Base-by-base conservation (phyloP, 2,888 invertebrate genomes). In the Iphiclides podalirius region DNA sequence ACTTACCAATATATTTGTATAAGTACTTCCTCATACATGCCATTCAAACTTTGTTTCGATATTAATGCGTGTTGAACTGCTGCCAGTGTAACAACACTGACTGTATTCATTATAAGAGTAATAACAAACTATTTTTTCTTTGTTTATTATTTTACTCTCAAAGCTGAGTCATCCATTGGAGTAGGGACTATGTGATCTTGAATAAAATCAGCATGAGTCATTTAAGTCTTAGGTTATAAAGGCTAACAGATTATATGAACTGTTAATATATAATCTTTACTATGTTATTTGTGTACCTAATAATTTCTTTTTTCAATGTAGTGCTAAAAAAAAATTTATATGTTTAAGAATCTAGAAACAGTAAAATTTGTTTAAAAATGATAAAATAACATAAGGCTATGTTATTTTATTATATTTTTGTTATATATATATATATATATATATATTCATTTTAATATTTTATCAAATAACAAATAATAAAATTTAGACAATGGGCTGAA, bases 111-210 rank as follows among this genome's bases (percentile, higher is more conserved):
- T 38, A 42, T 23, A 38, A 39, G 15, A 31, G n/a, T 34, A 34
- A 34, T 38, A 43, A 34, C 23, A 42, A 37, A 38, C 28, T 3
- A 15, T 43, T 49, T 37, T 42, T 43, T 36, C 58, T 59, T 62
- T 63, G 61, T 63, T 67, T 66, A 58, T 61, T 57, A 53, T 57
- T 54, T 57, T 39, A 42, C 44, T 37, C 15, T 37, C 15, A 43
- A 47, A 26, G 36, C 49, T 67, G 63, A 67, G 50, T 69, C 67
- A 67, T 42, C 41, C 48, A 54, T 37, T 52, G 36, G 41, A 49
- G 39, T 37, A 44, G 44, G 55, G 52, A 51, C 52, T 51, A 55
- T 52, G 50, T 52, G 52, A 51, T 55, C 52, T 52, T 53, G 46
- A 52, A 52, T 52, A 43, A 49, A 43, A 15, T 43, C 23, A 15